Percentiles rank a stretch among this genome's conserved stretches.
These are phyloP conservation scores for Drosophila percnosoma DNA, from an alignment of 2,888 invertebrate species.

Conservation along the genomic window DNA sequence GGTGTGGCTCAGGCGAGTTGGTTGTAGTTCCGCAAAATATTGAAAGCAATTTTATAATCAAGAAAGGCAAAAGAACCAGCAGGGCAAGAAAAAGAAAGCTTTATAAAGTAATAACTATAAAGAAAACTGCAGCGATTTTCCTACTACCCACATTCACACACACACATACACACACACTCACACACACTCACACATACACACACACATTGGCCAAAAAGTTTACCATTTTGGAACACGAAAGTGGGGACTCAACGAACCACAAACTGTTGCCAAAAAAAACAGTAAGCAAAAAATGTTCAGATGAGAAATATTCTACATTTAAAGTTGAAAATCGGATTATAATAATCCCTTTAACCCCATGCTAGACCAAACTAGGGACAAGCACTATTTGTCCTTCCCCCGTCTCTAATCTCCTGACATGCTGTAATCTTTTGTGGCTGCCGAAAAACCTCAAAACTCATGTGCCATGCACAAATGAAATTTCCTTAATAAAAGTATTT, in stretches of 20 bases:
- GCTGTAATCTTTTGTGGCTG: slow-evolving; percentile 65
- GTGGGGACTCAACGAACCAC: slow-evolving; percentile 30
- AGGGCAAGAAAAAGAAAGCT: slow-evolving; percentile 53
- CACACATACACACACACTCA: neutral
- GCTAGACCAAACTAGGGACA: slow-evolving; percentile 17
- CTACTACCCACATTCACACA: slow-evolving; percentile 9
- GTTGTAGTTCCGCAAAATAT: slow-evolving; percentile 61
- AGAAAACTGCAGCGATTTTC: slow-evolving; percentile 73
- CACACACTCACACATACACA: neutral
- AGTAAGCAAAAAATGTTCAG: slow-evolving; percentile 44
- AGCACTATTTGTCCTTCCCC: neutral
- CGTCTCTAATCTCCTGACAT: slow-evolving; percentile 47
- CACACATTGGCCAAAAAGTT: slow-evolving; percentile 26
- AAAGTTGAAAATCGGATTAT: slow-evolving; percentile 79
- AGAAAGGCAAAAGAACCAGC: slow-evolving; percentile 39
- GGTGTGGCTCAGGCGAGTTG: slow-evolving; percentile 69
- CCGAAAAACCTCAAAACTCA: slow-evolving; percentile 49
- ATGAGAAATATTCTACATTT: slow-evolving; percentile 50
- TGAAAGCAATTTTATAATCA: slow-evolving; percentile 79
- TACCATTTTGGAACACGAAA: slow-evolving; percentile 9
- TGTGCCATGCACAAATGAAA: slow-evolving; percentile 29
- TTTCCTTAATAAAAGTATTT: slow-evolving; percentile 7
- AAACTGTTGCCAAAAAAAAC: slow-evolving; percentile 38
- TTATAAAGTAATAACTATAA: slow-evolving; percentile 79
- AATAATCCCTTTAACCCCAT: slow-evolving; percentile 61